Percentiles rank a stretch among this genome's conserved stretches.
phyloP scores from a whole-genome alignment of 2,113 vertebrate species.

The Rhinopomastus cyanomelas region DNA sequence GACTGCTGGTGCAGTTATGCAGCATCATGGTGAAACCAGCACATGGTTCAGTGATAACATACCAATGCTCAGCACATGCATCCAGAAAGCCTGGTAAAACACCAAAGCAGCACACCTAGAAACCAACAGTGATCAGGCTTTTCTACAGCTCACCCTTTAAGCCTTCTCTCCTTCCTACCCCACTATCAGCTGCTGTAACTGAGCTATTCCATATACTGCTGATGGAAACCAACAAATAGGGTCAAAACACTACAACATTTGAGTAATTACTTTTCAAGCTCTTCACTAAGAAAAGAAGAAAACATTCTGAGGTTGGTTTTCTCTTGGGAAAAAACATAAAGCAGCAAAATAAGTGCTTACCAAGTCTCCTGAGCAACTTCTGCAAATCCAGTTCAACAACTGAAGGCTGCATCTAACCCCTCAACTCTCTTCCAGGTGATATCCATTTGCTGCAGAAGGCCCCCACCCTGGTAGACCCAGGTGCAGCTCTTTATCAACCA shows the following conservation, averaged over 20 bases:
- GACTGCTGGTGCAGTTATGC: too few species aligned
- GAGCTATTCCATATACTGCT: background rate
- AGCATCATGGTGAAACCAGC: background rate
- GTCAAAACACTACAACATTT: background rate
- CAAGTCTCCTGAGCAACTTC: background rate
- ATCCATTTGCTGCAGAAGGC: background rate
- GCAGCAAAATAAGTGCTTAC: background rate
- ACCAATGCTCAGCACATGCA: background rate
- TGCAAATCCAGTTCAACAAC: fast-evolving
- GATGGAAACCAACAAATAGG: background rate
- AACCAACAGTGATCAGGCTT: background rate
- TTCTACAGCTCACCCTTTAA: background rate
- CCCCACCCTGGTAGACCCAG: too few species aligned
- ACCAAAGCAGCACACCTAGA: background rate
- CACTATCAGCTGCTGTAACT: background rate
- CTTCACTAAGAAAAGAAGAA: background rate
- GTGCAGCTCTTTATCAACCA: too few species aligned
- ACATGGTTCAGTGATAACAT: background rate
- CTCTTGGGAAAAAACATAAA: background rate
- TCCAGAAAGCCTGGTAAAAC: background rate
- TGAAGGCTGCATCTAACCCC: background rate
- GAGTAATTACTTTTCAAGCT: background rate
- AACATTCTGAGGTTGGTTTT: background rate
- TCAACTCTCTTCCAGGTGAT: background rate
- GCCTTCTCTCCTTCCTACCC: background rate